These are phyloP conservation scores for Atopsyche davidsoni DNA, from an alignment of 1,140 invertebrate genomes.

Conservation along the genomic window DNA sequence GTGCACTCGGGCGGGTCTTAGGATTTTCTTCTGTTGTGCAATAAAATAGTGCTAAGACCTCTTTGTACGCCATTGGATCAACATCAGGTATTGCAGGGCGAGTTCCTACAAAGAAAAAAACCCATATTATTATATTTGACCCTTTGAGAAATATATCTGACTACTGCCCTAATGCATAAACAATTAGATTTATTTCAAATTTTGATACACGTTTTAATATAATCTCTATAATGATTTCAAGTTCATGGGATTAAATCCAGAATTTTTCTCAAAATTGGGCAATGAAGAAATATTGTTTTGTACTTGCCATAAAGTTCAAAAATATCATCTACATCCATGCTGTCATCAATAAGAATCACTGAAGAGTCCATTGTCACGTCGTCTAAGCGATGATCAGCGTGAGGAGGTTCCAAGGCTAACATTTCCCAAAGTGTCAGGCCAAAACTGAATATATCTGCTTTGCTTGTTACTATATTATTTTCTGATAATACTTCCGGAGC, in stretches of 20 bases:
- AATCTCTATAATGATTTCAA: neutral
- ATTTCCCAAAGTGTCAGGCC: conserved; percentile 78
- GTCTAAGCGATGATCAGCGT: conserved; percentile 33
- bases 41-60: conserved; percentile 63
- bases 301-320: conserved; percentile 11
- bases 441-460: conserved; percentile 75
- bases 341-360: conserved; percentile 8
- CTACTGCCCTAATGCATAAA: conserved; percentile 16
- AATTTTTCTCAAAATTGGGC: neutral
- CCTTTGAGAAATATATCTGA: conserved; percentile 25
- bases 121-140: conserved; percentile 26
- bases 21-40: conserved; percentile 61
- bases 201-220: neutral
- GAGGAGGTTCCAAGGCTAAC: conserved; percentile 63
- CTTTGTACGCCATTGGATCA: conserved; percentile 54
- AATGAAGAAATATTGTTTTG: neutral
- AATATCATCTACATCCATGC: conserved; percentile 2
- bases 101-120: conserved; percentile 48
- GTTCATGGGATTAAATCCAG: neutral
- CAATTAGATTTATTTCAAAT: neutral
- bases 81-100: conserved; percentile 61
- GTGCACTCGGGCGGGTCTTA: conserved; percentile 55
- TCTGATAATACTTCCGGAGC: conserved; percentile 65
- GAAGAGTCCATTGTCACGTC: conserved; percentile 34
- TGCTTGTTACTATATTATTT: conserved; percentile 53